Percentiles rank a stretch among this genome's conserved stretches.
These are phyloP conservation scores for Nomada ferruginata DNA, from an alignment of 2,888 invertebrate genomes.

Conservation along the genomic window DNA sequence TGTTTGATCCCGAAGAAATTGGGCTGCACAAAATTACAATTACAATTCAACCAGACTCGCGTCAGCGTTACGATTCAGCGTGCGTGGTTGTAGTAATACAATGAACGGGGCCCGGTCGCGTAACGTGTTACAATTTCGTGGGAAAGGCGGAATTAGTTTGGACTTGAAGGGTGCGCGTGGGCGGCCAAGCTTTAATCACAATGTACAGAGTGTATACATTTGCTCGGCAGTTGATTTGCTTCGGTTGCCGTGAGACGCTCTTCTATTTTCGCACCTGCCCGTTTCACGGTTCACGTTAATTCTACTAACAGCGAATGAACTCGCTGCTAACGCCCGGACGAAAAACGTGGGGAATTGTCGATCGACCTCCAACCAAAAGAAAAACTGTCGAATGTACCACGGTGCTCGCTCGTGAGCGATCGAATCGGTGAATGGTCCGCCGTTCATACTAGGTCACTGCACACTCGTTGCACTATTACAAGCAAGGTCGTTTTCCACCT, in stretches of 20 bases:
- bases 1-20: not conserved
- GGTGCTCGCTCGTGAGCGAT: slow-evolving; percentile 58
- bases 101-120: slow-evolving; percentile 24
- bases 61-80: slow-evolving; percentile 20
- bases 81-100: slow-evolving; percentile 5
- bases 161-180: not conserved
- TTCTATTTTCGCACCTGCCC: no score
- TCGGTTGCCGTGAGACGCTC: no score
- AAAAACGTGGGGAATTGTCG: no score
- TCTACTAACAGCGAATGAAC: no score
- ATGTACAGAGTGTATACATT: not conserved
- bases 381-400: slow-evolving; percentile 1
- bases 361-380: no score
- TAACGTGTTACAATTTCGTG: slow-evolving; percentile 72
- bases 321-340: no score
- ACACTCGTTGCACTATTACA: slow-evolving; percentile 74
- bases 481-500: slow-evolving; percentile 75
- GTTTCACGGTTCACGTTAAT: no score
- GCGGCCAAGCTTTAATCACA: slow-evolving; percentile 5
- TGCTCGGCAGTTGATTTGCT: slow-evolving; percentile 8
- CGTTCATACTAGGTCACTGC: slow-evolving; percentile 75
- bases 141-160: slow-evolving; percentile 66
- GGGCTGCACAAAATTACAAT: not conserved
- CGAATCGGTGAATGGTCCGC: slow-evolving; percentile 77
- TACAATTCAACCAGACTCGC: slow-evolving; percentile 14